Conservation (phyloP, 2,888 invertebrate species). For the Troides aeacus region DNA sequence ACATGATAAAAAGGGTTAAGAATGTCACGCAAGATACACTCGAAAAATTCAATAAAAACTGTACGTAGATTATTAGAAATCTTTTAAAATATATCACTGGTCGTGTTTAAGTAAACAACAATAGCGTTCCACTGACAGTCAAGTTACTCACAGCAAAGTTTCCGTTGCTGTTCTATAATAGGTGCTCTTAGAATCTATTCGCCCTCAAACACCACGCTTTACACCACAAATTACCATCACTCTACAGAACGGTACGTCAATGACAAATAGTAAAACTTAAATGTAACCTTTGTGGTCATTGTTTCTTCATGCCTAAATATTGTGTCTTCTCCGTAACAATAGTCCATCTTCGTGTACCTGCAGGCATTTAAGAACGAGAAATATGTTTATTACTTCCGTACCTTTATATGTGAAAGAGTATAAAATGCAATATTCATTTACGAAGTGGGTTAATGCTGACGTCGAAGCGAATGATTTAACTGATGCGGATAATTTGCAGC, state of each 20-base stretch:
- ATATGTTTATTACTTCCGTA: constrained; percentile 28
- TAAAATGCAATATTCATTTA: constrained; percentile 19
- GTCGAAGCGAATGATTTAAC: constrained; percentile 12
- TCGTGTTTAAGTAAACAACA: constrained; percentile 33
- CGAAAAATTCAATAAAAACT: background rate
- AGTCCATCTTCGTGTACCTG: constrained; percentile 41
- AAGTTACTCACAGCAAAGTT: constrained; percentile 34
- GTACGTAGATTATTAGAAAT: background rate
- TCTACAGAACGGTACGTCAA: constrained; percentile 41
- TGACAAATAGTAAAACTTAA: constrained; percentile 55
- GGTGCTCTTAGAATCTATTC: constrained; percentile 29
- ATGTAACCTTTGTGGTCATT: constrained; percentile 53
- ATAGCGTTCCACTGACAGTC: constrained; percentile 46
- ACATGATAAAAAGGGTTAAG: too few relatives aligned
- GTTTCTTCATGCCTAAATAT: constrained; percentile 46
- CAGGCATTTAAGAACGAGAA: constrained; percentile 30
- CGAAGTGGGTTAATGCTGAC: constrained; percentile 22
- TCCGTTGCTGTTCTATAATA: constrained; percentile 37
- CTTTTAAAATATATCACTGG: background rate
- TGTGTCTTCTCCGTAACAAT: constrained; percentile 48
- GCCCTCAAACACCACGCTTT: constrained; percentile 35
- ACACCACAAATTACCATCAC: constrained; percentile 55
- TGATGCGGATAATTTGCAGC: constrained; percentile 3
- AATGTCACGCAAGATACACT: too few relatives aligned
- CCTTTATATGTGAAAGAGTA: constrained; percentile 11